A percentile compares a stretch with the other conserved stretches of the same genome.
Conservation (phyloP, 2,888 invertebrate genomes). For the Drosophila aldrichi region DNA sequence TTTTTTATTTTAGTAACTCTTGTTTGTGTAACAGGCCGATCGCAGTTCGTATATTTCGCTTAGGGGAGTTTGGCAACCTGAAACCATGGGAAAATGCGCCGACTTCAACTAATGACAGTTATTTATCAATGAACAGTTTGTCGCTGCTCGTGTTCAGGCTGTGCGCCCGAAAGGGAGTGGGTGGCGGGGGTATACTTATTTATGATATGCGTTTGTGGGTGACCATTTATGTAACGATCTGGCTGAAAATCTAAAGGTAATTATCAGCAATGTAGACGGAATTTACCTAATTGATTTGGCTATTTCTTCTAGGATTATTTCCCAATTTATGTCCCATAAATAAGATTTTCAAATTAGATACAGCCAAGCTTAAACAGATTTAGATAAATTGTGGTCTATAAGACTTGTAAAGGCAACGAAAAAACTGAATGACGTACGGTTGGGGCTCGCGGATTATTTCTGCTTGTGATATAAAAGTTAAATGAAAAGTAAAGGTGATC, state of each 20-base stretch:
- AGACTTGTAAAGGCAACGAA: background rate
- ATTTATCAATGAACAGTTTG: constrained; percentile 68
- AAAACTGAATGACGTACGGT: too few species aligned
- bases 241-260: constrained; percentile 28
- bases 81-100: constrained; percentile 53
- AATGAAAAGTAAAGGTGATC: background rate
- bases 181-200: background rate
- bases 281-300: constrained; percentile 5
- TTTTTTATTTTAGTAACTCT: constrained; percentile 10
- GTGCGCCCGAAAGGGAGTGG: background rate
- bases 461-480: background rate
- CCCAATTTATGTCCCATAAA: constrained; percentile 19
- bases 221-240: constrained; percentile 27
- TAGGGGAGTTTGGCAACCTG: constrained; percentile 33
- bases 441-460: background rate
- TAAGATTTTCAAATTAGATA: constrained; percentile 19
- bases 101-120: constrained; percentile 64
- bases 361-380: background rate
- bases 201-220: constrained; percentile 20
- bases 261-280: constrained; percentile 1
- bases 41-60: constrained; percentile 10
- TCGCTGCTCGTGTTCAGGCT: constrained; percentile 16
- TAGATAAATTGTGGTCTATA: background rate
- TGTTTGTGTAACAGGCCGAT: constrained; percentile 31
- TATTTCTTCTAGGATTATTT: constrained; percentile 1